Percentiles rank a stretch among this genome's conserved stretches.
phyloP scores from a whole-genome alignment of 2,888 invertebrate species.

The Lacanobia wlatinum region DNA sequence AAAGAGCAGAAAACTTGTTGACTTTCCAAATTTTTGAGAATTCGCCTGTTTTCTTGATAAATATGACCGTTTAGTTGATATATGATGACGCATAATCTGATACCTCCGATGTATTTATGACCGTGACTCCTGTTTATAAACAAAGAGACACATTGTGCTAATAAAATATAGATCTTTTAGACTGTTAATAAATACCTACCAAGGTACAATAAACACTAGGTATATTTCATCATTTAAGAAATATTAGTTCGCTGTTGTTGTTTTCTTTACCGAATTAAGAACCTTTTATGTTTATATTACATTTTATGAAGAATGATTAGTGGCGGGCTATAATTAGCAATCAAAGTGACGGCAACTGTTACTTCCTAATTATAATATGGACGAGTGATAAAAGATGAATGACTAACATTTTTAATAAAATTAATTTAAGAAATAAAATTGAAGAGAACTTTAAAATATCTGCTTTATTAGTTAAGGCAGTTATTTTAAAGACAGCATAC shows the following conservation, averaged over 20 bases:
- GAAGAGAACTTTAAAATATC: too few relatives aligned
- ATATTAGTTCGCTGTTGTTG: slow-evolving; percentile 2
- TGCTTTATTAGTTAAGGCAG: neutral
- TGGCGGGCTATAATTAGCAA: slow-evolving; percentile 29
- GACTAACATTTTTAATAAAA: neutral
- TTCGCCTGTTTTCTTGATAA: slow-evolving; percentile 27
- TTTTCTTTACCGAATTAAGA: slow-evolving; percentile 1
- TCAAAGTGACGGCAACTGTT: slow-evolving; percentile 33
- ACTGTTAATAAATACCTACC: slow-evolving; percentile 11
- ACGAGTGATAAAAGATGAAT: slow-evolving; percentile 26
- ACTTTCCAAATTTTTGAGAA: slow-evolving; percentile 12
- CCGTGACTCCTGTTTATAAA: slow-evolving; percentile 47
- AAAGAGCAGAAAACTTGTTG: slow-evolving; percentile 12
- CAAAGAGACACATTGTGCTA: slow-evolving; percentile 44
- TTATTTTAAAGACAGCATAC: neutral
- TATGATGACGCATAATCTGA: slow-evolving; percentile 35
- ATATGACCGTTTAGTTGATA: slow-evolving; percentile 27
- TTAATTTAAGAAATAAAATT: neutral
- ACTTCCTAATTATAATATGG: slow-evolving; percentile 33
- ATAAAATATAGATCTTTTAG: slow-evolving; percentile 25
- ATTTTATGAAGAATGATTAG: slow-evolving; percentile 17
- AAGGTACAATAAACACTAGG: neutral
- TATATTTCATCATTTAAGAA: slow-evolving; percentile 9
- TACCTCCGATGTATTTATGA: slow-evolving; percentile 48
- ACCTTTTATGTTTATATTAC: slow-evolving; percentile 9